Percentiles rank a stretch among this genome's conserved stretches.
phyloP scores from a whole-genome alignment of 2,888 invertebrate species.

The Crossocerus cetratus region DNA sequence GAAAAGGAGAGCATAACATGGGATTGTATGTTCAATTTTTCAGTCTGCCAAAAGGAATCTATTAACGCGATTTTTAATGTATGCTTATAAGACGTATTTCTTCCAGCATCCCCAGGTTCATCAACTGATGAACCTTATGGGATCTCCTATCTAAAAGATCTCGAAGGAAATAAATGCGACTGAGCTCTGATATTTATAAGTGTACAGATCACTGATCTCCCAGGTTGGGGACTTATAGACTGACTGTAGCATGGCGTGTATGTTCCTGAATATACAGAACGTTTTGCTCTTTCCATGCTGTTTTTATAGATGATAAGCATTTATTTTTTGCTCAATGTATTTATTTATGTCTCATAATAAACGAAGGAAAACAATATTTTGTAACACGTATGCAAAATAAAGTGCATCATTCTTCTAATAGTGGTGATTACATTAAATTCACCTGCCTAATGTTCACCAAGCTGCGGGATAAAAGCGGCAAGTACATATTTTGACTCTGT shows the following conservation, averaged over 20 bases:
- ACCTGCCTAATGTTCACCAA: no score
- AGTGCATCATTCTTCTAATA: no score
- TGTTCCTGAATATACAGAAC: no score
- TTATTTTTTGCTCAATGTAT: no score
- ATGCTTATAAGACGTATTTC: conserved; percentile 27
- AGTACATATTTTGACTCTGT: no score
- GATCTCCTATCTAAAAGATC: conserved; percentile 57
- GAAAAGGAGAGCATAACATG: conserved; percentile 58
- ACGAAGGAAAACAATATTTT: no score
- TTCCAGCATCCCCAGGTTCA: conserved; percentile 61
- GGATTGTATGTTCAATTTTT: conserved; percentile 60
- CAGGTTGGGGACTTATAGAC: not conserved
- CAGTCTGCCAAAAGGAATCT: not conserved
- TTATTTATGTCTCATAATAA: no score
- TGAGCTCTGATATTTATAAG: not conserved
- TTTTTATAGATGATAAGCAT: no score
- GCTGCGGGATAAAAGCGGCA: no score
- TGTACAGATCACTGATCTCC: conserved; percentile 10
- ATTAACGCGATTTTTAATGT: conserved; percentile 6
- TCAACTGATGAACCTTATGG: conserved; percentile 70
- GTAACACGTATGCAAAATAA: no score
- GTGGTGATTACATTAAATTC: no score
- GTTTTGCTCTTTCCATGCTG: no score
- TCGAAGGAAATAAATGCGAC: conserved; percentile 18
- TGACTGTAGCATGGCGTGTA: not conserved